Conservation (phyloP, 2,113 vertebrate species). For the human (Homo sapiens) region DNA sequence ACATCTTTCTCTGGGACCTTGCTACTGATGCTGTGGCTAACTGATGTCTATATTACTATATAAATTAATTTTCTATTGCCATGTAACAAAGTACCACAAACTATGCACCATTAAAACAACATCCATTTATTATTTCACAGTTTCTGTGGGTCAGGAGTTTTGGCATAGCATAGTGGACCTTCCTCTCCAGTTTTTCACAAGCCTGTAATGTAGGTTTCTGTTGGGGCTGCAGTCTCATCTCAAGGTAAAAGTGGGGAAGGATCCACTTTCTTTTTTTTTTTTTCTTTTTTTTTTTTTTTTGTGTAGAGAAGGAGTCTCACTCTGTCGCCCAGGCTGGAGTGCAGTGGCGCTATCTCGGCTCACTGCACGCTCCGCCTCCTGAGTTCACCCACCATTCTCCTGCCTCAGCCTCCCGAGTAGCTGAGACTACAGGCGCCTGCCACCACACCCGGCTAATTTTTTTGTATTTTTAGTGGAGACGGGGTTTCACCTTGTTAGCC, state of each 20-base stretch:
- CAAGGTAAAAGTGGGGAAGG: not conserved
- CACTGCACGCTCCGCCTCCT: too few relatives aligned
- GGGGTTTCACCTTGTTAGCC: too few relatives aligned
- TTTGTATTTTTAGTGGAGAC: too few relatives aligned
- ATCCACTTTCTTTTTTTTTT: not conserved
- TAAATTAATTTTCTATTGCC: not conserved
- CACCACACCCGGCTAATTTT: too few relatives aligned
- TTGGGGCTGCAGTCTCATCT: not conserved
- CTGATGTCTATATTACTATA: rapidly evolving
- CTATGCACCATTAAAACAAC: rapidly evolving
- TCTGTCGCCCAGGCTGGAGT: too few relatives aligned
- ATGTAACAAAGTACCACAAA: rapidly evolving
- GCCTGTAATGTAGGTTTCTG: rapidly evolving
- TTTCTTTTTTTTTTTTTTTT: too few relatives aligned
- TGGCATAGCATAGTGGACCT: rapidly evolving
- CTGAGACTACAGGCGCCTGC: too few relatives aligned
- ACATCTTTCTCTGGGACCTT: not conserved
- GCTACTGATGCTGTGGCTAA: not conserved
- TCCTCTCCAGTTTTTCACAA: not conserved
- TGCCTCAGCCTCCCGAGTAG: too few relatives aligned
- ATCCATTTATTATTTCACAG: rapidly evolving
- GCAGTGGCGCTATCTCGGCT: too few relatives aligned
- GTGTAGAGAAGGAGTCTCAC: too few relatives aligned
- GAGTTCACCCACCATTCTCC: too few relatives aligned
- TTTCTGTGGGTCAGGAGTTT: not conserved